These are phyloP conservation scores for Phrynocephalus forsythii DNA, from an alignment of 2,797 vertebrate species.

Conservation along the genomic window DNA sequence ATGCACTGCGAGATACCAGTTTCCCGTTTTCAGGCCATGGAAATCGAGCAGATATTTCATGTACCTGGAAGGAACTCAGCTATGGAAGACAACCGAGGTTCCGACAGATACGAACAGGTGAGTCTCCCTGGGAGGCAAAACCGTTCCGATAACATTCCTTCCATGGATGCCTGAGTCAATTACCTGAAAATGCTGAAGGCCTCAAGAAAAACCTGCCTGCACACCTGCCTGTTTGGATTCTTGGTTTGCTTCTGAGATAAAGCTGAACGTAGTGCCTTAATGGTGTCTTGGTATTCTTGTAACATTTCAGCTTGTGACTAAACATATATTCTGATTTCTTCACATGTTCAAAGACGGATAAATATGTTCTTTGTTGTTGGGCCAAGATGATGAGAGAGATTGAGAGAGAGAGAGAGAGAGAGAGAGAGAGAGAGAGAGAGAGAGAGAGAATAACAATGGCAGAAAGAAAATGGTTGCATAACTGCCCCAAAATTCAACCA, in stretches of 20 bases:
- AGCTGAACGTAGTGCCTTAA: neutral
- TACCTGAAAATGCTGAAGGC: neutral
- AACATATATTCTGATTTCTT: neutral
- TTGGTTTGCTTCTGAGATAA: neutral
- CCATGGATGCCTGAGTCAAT: slow-evolving; percentile 44
- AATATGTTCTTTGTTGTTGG: neutral
- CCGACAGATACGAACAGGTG: slow-evolving; percentile 40
- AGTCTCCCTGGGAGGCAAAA: slow-evolving; percentile 29
- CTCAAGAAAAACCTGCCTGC: neutral
- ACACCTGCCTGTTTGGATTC: neutral
- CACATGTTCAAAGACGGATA: neutral
- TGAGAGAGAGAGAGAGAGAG: neutral
- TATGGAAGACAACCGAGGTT: slow-evolving; percentile 44
- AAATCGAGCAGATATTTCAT: slow-evolving; percentile 44
- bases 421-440: neutral
- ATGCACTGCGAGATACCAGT: slow-evolving; percentile 42
- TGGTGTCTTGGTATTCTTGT: neutral
- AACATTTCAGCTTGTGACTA: neutral
- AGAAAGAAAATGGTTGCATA: neutral
- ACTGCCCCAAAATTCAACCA: no score
- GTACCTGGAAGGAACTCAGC: slow-evolving; percentile 30
- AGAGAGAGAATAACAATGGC: neutral
- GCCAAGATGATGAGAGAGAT: slow-evolving; percentile 7
- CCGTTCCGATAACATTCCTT: neutral
- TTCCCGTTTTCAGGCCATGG: slow-evolving; percentile 42